Percentiles rank a stretch among this genome's conserved stretches.
phyloP scores from a whole-genome alignment of 2,113 vertebrate species.

The Centrocercus urophasianus region DNA sequence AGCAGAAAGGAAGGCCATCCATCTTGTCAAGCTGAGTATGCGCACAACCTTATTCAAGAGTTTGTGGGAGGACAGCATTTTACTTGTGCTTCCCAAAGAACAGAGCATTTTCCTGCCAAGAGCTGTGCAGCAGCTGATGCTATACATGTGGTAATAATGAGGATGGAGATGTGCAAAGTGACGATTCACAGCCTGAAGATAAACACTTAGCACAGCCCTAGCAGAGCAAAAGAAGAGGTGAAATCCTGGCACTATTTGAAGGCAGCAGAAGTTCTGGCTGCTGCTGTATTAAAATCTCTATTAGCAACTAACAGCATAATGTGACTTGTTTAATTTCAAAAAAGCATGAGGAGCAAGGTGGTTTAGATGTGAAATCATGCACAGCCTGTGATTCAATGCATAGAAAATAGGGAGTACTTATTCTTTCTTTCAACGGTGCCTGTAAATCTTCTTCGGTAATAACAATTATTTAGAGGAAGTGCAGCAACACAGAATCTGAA shows the following conservation, averaged over 20 bases:
- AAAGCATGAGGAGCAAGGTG: not conserved
- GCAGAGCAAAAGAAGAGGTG: not conserved
- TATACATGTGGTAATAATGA: not conserved
- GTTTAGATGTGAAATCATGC: not conserved
- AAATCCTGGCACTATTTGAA: not conserved
- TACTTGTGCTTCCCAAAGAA: constrained; percentile 1
- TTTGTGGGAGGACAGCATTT: constrained; percentile 17
- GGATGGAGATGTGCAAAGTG: not conserved
- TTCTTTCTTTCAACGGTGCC: not conserved
- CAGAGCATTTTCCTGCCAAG: constrained; percentile 15
- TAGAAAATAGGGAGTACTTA: not conserved
- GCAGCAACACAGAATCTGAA: constrained; percentile 49
- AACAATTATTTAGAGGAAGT: constrained; percentile 55
- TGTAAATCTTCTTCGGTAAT: constrained; percentile 55
- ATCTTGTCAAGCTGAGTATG: constrained; percentile 14
- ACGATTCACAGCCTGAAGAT: not conserved
- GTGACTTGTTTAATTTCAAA: constrained; percentile 3
- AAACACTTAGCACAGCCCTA: not conserved
- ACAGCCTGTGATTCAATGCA: not conserved
- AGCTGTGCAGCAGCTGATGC: not conserved
- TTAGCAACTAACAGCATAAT: not conserved
- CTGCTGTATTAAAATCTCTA: not conserved
- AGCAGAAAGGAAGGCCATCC: constrained; percentile 25
- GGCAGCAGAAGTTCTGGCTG: not conserved
- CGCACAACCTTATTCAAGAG: not conserved